These are phyloP conservation scores for Bicyclus anynana DNA, from an alignment of 1,140 invertebrate genomes.

Conservation along the genomic window DNA sequence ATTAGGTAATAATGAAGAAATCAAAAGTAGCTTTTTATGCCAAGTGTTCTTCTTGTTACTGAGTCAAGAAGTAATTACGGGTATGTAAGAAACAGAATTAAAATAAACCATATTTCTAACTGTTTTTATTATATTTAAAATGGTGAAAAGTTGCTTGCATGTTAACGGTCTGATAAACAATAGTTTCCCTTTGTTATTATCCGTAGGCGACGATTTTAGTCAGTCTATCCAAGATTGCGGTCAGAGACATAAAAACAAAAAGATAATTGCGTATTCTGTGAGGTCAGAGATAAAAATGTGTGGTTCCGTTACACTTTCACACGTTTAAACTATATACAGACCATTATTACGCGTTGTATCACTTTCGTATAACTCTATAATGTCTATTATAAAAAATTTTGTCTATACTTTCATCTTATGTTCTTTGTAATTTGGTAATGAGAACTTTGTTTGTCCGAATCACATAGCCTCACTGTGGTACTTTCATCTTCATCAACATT, in stretches of 20 bases:
- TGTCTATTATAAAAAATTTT: neutral
- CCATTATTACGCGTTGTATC: constrained; percentile 12
- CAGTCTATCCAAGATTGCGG: constrained; percentile 5
- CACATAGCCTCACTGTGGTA: too few species aligned
- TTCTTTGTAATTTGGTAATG: constrained; percentile 5
- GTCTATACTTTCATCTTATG: constrained; percentile 7
- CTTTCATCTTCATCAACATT: too few species aligned
- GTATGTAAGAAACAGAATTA: too few species aligned
- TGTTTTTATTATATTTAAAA: too few species aligned
- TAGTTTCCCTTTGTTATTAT: neutral
- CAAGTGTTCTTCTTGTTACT: too few species aligned
- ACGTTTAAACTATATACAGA: constrained; percentile 14
- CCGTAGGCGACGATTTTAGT: neutral
- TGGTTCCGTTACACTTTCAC: constrained; percentile 25
- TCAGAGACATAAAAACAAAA: constrained; percentile 14
- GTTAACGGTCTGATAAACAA: neutral
- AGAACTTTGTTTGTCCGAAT: too few species aligned
- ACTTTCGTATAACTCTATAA: constrained; percentile 7
- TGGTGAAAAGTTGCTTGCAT: too few species aligned
- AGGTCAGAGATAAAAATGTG: constrained; percentile 5
- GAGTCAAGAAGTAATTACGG: too few species aligned
- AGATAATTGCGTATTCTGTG: constrained; percentile 1
- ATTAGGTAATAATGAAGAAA: too few species aligned
- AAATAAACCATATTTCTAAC: too few species aligned
- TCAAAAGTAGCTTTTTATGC: too few species aligned